Percentiles rank a stretch among this genome's conserved stretches.
Evolutionary conservation across 2,113 vertebrate genomes (phyloP).

Genomic region (Corythornis vintsioides): DNA sequence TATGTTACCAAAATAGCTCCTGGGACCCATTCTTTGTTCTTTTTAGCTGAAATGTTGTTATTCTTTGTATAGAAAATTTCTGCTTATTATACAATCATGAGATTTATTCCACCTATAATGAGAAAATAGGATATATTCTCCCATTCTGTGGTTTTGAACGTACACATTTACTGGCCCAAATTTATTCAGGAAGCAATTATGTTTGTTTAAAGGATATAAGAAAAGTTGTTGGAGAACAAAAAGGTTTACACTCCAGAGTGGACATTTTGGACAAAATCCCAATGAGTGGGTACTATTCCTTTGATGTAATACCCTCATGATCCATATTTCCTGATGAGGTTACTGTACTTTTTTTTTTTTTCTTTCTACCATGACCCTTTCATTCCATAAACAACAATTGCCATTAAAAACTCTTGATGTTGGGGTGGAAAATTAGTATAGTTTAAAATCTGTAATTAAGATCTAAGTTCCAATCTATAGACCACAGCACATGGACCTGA

Average conservation of each 20-base stretch:
- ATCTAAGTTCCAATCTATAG: background rate
- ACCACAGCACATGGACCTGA: background rate
- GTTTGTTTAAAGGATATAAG: conserved; percentile 15
- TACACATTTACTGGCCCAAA: background rate
- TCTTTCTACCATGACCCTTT: background rate
- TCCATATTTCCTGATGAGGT: background rate
- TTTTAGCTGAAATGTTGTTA: background rate
- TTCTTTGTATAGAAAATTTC: background rate
- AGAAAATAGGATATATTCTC: background rate
- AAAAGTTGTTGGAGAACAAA: background rate
- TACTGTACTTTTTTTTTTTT: background rate
- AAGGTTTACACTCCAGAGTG: background rate
- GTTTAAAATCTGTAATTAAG: conserved; percentile 51
- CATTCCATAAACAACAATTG: background rate
- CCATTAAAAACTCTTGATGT: background rate
- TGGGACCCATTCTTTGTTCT: background rate
- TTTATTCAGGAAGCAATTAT: background rate
- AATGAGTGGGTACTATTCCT: background rate
- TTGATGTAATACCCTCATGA: background rate
- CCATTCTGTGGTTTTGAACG: background rate
- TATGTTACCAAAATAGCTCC: background rate
- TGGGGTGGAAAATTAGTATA: background rate
- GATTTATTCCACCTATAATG: background rate
- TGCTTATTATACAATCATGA: background rate
- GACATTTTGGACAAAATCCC: background rate